Conservation (phyloP, 2,888 invertebrate genomes). For the Miltochrista miniata region DNA sequence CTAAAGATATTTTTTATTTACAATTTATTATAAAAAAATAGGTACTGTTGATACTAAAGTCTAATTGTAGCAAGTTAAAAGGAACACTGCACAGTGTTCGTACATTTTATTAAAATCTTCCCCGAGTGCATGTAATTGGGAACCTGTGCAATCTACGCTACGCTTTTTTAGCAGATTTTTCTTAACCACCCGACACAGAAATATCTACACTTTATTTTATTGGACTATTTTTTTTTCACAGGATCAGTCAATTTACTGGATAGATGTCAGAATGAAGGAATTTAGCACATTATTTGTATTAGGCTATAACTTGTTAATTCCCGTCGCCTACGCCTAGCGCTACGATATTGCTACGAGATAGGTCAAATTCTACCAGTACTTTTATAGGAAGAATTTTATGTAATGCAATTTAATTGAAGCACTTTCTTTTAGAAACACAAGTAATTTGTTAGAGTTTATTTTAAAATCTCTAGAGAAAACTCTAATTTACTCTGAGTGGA, state of each 20-base stretch:
- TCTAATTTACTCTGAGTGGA: slow-evolving; percentile 80
- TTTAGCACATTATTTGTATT: not conserved
- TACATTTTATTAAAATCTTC: not conserved
- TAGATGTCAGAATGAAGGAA: not conserved
- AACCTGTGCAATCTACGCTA: not conserved
- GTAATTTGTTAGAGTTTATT: slow-evolving; percentile 60
- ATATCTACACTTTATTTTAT: no score
- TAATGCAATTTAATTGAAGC: slow-evolving; percentile 30
- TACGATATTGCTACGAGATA: not conserved
- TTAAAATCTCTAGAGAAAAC: slow-evolving; percentile 70
- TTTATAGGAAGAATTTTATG: slow-evolving; percentile 11
- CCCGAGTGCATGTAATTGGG: not conserved
- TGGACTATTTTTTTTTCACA: no score
- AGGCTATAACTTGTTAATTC: not conserved
- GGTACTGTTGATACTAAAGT: no score
- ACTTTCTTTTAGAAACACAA: slow-evolving; percentile 53
- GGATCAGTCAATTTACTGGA: not conserved
- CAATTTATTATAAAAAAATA: no score
- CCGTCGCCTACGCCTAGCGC: not conserved
- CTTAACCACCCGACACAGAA: no score
- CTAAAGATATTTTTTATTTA: no score
- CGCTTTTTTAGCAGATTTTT: no score
- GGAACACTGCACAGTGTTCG: not conserved
- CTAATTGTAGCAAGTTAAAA: not conserved
- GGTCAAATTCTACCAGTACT: no score